These are phyloP conservation scores for Xestia c-nigrum DNA, from an alignment of 2,888 invertebrate genomes.

Conservation along the genomic window DNA sequence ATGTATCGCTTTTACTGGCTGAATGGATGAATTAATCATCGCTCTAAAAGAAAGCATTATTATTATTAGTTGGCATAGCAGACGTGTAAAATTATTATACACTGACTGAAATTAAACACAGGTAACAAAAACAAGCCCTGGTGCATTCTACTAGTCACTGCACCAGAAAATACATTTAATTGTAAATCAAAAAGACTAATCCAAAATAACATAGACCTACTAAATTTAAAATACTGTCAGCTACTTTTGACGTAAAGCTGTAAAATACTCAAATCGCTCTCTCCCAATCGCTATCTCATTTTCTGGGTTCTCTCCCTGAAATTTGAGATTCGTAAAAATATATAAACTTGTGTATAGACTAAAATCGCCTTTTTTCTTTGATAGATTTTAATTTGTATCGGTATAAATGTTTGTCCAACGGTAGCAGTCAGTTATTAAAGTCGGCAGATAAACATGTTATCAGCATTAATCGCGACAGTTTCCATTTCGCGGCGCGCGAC, in stretches of 20 bases:
- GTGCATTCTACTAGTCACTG: background rate
- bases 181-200: background rate
- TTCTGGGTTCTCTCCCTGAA: background rate
- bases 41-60: slow-evolving; percentile 29
- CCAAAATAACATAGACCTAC: background rate
- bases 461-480: slow-evolving; percentile 85
- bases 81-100: background rate
- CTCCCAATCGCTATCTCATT: background rate
- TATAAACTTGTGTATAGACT: background rate
- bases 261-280: background rate
- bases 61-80: slow-evolving; percentile 2
- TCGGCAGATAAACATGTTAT: slow-evolving; percentile 81
- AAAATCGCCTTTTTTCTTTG: background rate
- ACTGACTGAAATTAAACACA: background rate
- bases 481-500: slow-evolving; percentile 86
- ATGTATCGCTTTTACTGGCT: slow-evolving; percentile 24
- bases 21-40: slow-evolving; percentile 36
- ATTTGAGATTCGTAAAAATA: slow-evolving; percentile 9
- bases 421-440: slow-evolving; percentile 71
- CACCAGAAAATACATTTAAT: background rate
- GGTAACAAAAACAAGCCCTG: background rate
- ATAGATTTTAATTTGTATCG: slow-evolving; percentile 16
- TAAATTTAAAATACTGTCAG: background rate
- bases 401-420: slow-evolving; percentile 28
- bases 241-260: background rate